Percentiles rank a stretch among this genome's conserved stretches.
phyloP scores from a whole-genome alignment of 2,113 vertebrate genomes.

The Bos taurus region ARS-UCD2.0 NC_037342.1:74647001-74647500 shows the following conservation, averaged over 20 bases:
- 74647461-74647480: neutral
- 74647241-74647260: neutral
- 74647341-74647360: neutral
- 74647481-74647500: neutral
- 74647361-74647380: neutral
- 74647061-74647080: neutral
- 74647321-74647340: neutral
- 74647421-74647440: neutral
- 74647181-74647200: neutral
- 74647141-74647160: neutral
- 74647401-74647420: neutral
- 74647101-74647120: neutral
- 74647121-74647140: neutral
- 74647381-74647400: conserved; percentile 46
- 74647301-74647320: neutral
- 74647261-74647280: neutral
- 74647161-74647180: neutral
- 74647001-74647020: neutral
- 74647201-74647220: neutral
- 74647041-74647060: rapidly evolving
- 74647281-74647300: neutral
- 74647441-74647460: rapidly evolving
- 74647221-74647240: neutral
- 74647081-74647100: neutral
- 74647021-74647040: neutral